Conservation (phyloP, 64 coral and sea anemone genomes). For the Platygyra sinensis region DNA sequence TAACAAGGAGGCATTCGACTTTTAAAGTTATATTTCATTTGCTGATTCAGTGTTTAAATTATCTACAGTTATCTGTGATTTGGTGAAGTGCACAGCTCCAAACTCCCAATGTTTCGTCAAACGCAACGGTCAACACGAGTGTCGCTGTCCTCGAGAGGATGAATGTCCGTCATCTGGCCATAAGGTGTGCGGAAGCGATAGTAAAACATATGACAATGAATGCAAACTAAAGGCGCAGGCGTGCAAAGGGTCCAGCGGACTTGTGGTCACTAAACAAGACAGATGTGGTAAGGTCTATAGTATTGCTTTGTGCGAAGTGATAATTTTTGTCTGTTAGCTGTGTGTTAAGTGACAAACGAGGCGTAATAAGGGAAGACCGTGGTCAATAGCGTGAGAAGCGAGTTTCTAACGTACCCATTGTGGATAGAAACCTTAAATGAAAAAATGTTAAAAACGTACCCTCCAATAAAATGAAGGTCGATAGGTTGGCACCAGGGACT, state of each 20-base stretch:
- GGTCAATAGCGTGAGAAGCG: too few species aligned
- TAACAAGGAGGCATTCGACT: too few species aligned
- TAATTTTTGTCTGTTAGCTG: too few species aligned
- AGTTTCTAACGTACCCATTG: too few species aligned
- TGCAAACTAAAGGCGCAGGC: constrained; percentile 62
- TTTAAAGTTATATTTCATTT: background rate
- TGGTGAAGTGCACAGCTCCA: constrained; percentile 32
- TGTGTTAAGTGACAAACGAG: too few species aligned
- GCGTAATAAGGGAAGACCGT: too few species aligned
- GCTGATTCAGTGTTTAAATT: background rate
- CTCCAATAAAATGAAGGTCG: too few species aligned
- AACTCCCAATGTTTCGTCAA: constrained; percentile 44
- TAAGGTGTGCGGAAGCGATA: constrained; percentile 55
- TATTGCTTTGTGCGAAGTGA: background rate
- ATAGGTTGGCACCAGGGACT: too few species aligned
- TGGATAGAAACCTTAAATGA: too few species aligned
- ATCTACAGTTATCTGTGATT: constrained; percentile 48
- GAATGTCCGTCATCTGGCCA: constrained; percentile 33
- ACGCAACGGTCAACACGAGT: constrained; percentile 45
- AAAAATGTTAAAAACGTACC: too few species aligned
- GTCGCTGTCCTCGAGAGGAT: constrained; percentile 34
- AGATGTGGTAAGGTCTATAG: constrained; percentile 60
- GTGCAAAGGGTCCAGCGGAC: background rate
- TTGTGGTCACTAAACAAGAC: constrained; percentile 46
- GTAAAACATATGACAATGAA: constrained; percentile 48